Evolutionary conservation across 2,113 vertebrate genomes (phyloP), one percentile per base, ranked within the genome.

Genomic region (Syrrhaptes paradoxus): DNA sequence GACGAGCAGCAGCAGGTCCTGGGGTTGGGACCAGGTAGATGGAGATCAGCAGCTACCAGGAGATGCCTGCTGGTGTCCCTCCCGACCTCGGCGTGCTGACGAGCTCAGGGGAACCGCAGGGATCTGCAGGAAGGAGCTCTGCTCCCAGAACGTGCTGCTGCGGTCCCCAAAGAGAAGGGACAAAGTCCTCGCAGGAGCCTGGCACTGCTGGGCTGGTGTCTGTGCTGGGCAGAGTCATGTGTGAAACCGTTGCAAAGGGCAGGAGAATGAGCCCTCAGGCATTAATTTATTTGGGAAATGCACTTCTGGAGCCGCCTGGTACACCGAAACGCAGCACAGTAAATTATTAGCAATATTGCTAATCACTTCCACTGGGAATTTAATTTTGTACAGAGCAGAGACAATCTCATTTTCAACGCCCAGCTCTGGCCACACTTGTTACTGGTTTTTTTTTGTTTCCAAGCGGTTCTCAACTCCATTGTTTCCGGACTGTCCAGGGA

Each of bases 181-280:
- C 3, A 5, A 46, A 25, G 51, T 14, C 41, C 20, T 15, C 2
- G 4, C 12, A 6, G 72, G 52, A 63, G 13, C 31, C 61, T 29
- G 52, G 76, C 51, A 17, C 38, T 19, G 34, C 70, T 1, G 5
- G 38, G 29, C 43, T 51, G 62, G 34, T 2, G 1, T 11, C 82
- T 24, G 38, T 6, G 9, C 62, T 13, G 34, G 25, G 10, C 4
- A 45, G 24, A 21, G 9, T 28, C 0, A 10, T 0, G n/a, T 24
- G 54, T 6, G 46, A 34, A 65, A 61, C 10, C 32, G 4, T 7
- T 4, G 7, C 29, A 13, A 28, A 13, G 31, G n/a, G 15, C 10
- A 34, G 62, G 8, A 78, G 46, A 73, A 61, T 1, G 9, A 58
- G 32, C 28, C 77, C 73, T 20, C 15, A 43, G 80, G 52, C 58